Percentiles rank a stretch among this genome's conserved stretches.
Conservation (phyloP, 2,113 vertebrate species). For the Lethenteron camtschaticum region DNA sequence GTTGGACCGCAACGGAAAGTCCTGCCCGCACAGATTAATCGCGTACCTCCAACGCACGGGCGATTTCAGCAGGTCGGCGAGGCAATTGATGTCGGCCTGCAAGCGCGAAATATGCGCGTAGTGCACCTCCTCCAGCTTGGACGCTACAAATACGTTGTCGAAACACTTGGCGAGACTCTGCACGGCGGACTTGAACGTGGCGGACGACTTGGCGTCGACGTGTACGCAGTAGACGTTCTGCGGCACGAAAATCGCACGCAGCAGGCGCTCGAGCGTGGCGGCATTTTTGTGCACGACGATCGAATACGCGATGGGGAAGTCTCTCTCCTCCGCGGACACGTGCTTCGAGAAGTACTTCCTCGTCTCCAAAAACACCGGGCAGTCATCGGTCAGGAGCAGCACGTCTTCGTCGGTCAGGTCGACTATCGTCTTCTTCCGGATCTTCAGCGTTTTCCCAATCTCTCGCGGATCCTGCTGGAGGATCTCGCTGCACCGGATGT, state of each 20-base stretch:
- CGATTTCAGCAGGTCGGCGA: slow-evolving; percentile 48
- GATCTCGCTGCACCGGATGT: slow-evolving; percentile 42
- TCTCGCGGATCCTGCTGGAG: slow-evolving; percentile 57
- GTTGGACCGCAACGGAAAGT: slow-evolving; percentile 65
- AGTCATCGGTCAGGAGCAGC: slow-evolving; percentile 28
- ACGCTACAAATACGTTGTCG: slow-evolving; percentile 55
- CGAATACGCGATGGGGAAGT: slow-evolving; percentile 59
- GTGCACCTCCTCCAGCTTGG: slow-evolving; percentile 50
- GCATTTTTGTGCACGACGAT: slow-evolving; percentile 75
- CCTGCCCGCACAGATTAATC: slow-evolving; percentile 77
- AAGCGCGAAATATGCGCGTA: slow-evolving; percentile 66
- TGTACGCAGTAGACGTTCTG: slow-evolving; percentile 76
- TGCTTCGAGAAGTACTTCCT: slow-evolving; percentile 33
- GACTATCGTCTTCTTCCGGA: slow-evolving; percentile 28
- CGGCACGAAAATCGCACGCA: slow-evolving; percentile 40
- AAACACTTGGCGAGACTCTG: slow-evolving; percentile 46
- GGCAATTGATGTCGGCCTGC: slow-evolving; percentile 62
- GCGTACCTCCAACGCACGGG: slow-evolving; percentile 50
- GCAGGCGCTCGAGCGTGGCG: slow-evolving; percentile 59
- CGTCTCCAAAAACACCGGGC: slow-evolving; percentile 23
- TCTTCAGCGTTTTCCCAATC: slow-evolving; percentile 49
- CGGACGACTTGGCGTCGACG: slow-evolving; percentile 51
- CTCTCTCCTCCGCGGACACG: slow-evolving; percentile 30
- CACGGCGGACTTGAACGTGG: slow-evolving; percentile 40
- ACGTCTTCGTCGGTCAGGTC: slow-evolving; percentile 45